Base-by-base conservation (phyloP, 2,888 invertebrate genomes). In the Netelia virgata region DNA sequence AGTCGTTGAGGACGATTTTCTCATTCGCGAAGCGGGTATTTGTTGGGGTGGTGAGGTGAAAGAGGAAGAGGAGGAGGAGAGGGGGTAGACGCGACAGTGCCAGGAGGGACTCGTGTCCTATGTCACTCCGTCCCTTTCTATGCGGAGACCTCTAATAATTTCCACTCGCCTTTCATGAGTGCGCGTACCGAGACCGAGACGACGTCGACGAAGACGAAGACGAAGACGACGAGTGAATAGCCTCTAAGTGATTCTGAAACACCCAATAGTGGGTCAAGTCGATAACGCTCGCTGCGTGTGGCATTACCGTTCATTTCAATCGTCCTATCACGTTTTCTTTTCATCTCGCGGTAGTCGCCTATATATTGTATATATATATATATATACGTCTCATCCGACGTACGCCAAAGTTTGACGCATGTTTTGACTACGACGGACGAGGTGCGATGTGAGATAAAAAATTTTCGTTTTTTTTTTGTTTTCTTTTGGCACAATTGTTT, bases 181-280 rank as follows among this genome's bases (percentile, higher is more conserved):
- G 66, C 66, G 50, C 64, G 70, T 70, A 68, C 68, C 78, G 78
- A 63, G 50, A 73, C 18, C 73, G 61, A 61, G 73, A 50, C n/a
- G 36, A 53, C 1, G 23, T 23, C 41, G 36, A 36, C 36, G 36
- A 36, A 36, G 6, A 36, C 36, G 36, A 36, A 36, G 36, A 36
- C 36, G 16, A 16, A 74, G 82, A 75, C 57, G 41, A 69, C 70
- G 85, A 83, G 80, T 85, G 86, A 86, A 86, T 83, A 83, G 86
- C 68, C 75, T 82, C 74, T 81, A 84, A 85, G 84, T 77, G 80
- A 80, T 82, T 82, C 77, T 86, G 85, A 86, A 86, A 85, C 84
- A 79, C 61, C 79, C 76, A 80, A 86, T 86, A 84, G 83, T 86
- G 85, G 86, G 86, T 86, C 86, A 86, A 86, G 70, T 80, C 82